These are phyloP conservation scores for Operophtera brumata DNA, from an alignment of 2,888 invertebrate genomes.

Conservation along the genomic window DNA sequence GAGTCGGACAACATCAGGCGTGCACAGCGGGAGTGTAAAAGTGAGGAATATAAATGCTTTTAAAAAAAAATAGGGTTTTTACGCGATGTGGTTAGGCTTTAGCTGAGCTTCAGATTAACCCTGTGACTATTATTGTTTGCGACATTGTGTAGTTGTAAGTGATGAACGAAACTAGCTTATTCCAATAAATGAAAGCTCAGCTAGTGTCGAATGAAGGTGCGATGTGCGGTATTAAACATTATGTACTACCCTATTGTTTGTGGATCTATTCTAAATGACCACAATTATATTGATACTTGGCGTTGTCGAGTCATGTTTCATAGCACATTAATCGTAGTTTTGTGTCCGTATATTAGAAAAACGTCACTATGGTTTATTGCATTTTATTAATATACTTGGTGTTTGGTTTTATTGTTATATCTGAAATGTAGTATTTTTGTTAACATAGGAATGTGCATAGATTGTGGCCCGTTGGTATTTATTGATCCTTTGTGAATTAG, in stretches of 20 bases:
- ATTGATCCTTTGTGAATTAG: slow-evolving; percentile 7
- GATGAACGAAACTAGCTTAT: slow-evolving; percentile 2
- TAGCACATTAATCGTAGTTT: slow-evolving; percentile 59
- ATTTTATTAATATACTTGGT: slow-evolving; percentile 46
- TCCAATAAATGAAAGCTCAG: slow-evolving; percentile 39
- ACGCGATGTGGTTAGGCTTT: slow-evolving; percentile 40
- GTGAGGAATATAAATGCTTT: slow-evolving; percentile 41
- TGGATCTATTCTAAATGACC: slow-evolving; percentile 35
- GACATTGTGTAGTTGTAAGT: slow-evolving; percentile 3
- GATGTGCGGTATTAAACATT: slow-evolving; percentile 28
- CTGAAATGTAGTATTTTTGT: slow-evolving; percentile 18
- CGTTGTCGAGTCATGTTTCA: slow-evolving; percentile 49
- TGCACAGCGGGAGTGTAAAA: slow-evolving; percentile 39
- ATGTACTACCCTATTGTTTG: slow-evolving; percentile 22
- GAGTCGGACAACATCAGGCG: background rate
- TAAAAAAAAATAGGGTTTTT: slow-evolving; percentile 38
- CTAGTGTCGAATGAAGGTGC: slow-evolving; percentile 41
- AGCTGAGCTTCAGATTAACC: slow-evolving; percentile 43
- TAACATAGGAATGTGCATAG: slow-evolving; percentile 2
- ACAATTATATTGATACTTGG: slow-evolving; percentile 33
- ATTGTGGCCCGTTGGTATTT: background rate
- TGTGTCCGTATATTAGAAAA: slow-evolving; percentile 56
- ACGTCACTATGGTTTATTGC: slow-evolving; percentile 49
- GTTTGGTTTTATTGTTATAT: slow-evolving; percentile 30
- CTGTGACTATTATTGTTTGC: background rate